Evolutionary conservation across 2,113 vertebrate genomes (phyloP).

Genomic region (Rhinolophus ferrumequinum): DNA sequence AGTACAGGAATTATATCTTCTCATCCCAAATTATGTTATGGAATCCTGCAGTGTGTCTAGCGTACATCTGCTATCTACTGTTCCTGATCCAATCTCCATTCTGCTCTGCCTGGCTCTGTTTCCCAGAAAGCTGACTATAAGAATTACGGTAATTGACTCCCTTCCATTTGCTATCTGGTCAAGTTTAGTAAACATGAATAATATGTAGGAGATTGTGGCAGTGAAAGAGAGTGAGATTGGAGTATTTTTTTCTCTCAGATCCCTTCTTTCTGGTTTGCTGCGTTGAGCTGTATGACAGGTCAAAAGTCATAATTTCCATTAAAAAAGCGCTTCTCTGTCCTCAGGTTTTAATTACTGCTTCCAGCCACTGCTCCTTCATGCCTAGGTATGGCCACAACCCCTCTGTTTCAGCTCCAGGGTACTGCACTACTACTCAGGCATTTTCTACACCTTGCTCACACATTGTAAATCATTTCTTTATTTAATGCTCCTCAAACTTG

Average conservation of each 20-base stretch:
- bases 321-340: not conserved
- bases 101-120: not conserved
- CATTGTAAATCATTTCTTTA: not conserved
- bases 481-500: not conserved
- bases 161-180: not conserved
- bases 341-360: not conserved
- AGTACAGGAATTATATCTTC: not conserved
- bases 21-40: not conserved
- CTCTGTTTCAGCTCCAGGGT: not conserved
- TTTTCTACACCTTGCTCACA: not conserved
- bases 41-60: not conserved
- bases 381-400: not conserved
- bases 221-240: not conserved
- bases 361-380: not conserved
- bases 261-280: not conserved
- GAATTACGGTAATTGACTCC: not conserved
- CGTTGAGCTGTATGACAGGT: not conserved
- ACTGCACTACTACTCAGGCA: not conserved
- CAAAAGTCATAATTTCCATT: not conserved
- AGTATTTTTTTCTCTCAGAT: not conserved
- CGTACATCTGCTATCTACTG: not conserved
- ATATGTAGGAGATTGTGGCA: not conserved
- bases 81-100: not conserved
- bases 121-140: not conserved
- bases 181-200: not conserved